Base-by-base conservation (phyloP, 2,797 vertebrate genomes). In the Balearica regulorum region DNA sequence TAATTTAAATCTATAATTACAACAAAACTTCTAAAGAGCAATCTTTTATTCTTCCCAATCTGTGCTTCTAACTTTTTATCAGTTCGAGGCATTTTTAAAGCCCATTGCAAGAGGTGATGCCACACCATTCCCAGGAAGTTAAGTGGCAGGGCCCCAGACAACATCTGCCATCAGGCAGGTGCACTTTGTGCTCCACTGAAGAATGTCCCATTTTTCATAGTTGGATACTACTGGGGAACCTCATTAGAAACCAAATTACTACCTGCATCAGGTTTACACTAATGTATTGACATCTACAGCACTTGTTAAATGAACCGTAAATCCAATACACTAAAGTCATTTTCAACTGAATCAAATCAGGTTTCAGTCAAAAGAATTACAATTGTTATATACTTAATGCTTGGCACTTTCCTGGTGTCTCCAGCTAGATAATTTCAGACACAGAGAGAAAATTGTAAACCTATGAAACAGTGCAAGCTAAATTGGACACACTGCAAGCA, bases 161-260 rank as follows among this genome's bases (percentile, higher is more conserved):
- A 72, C 81, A 90, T 90, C 93, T 96, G 89, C 5, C 2, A 82
- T 18, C 87, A 90, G 62, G 88, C 87, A 83, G 91, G 48, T 92
- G 69, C 81, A 62, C 94, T 96, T 82, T 69, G 82, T 94, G 87
- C 71, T 94, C 66, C 58, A 46, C 9, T 91, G 85, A 95, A 92
- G 83, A 95, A 90, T 28, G 53, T 68, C 70, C 95, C 92, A 78
- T 92, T 97, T 96, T 94, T 95, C 94, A 95, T 89, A 94, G 91
- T 28, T 97, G 87, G 93, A 92, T 91, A 95, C 89, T 96, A 87
- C 90, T 83, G 29, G 64, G 92, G 89, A 96, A 97, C 93, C 96
- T 98, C 97, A 98, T 98, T 98, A 98, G 96, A 98, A 98, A 97
- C 95, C 96, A 98, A 98, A 98, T 98, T 98, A 97, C 97, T 97